Conservation (phyloP, 2,113 vertebrate genomes). For the Melanerpes formicivorus region DNA sequence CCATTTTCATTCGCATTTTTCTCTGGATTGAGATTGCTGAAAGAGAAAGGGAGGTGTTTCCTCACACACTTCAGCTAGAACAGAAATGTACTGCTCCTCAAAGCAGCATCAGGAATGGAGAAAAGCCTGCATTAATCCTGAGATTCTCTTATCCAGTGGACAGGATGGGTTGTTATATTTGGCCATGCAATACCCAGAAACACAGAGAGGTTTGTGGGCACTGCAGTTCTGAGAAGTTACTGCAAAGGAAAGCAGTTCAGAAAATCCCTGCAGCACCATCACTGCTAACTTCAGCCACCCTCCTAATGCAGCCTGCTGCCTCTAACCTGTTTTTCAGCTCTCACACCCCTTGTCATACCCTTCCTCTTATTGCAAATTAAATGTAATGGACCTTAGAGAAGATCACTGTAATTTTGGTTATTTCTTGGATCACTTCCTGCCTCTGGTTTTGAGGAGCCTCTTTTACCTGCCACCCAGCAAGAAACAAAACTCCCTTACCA, state of each 20-base stretch:
- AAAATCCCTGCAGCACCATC: background rate
- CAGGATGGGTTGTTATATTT: background rate
- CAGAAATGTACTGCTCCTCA: background rate
- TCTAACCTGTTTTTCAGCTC: background rate
- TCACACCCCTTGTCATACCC: background rate
- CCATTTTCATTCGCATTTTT: constrained; percentile 87
- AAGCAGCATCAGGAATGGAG: background rate
- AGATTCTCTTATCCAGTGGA: background rate
- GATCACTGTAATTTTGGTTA: background rate
- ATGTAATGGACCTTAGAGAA: background rate
- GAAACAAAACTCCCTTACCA: background rate
- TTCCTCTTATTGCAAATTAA: background rate
- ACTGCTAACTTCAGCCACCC: background rate
- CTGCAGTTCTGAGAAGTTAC: background rate
- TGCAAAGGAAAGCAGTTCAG: background rate
- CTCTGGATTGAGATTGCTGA: constrained; percentile 67
- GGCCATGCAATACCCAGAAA: background rate
- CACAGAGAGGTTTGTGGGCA: rapidly evolving
- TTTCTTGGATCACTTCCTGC: background rate
- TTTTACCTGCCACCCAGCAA: background rate
- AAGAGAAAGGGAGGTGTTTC: background rate
- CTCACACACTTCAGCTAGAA: background rate
- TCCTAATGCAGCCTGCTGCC: background rate
- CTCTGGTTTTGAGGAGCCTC: background rate
- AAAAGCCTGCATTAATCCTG: background rate